A percentile compares a stretch with the other conserved stretches of the same genome.
phyloP scores from a whole-genome alignment of 2,888 invertebrate genomes.

The Candidula unifasciata region DNA sequence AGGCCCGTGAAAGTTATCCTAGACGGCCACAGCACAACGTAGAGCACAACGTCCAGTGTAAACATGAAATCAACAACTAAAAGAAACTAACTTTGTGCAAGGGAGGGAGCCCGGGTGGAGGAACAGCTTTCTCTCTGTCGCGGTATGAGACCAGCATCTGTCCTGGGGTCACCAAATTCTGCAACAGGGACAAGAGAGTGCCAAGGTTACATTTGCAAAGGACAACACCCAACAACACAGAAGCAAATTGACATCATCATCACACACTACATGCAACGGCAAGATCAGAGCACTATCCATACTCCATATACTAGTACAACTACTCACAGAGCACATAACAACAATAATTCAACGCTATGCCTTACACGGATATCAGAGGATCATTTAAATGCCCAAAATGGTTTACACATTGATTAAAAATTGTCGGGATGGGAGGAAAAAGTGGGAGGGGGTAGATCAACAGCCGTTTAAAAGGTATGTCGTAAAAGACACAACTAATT shows the following conservation, averaged over 20 bases:
- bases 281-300: no score
- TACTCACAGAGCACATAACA: no score
- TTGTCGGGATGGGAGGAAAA: no score
- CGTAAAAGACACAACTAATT: no score
- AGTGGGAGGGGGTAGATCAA: no score
- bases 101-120: conserved; percentile 43
- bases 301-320: no score
- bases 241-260: not conserved
- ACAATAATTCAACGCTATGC: no score
- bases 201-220: not conserved
- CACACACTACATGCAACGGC: not conserved
- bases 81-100: conserved; percentile 38
- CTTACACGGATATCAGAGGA: no score
- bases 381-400: no score
- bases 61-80: not conserved
- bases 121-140: conserved; percentile 65
- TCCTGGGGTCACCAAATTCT: conserved; percentile 58
- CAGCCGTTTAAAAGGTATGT: no score
- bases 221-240: not conserved
- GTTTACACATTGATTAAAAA: no score
- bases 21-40: not conserved
- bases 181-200: conserved; percentile 42
- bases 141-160: conserved; percentile 63
- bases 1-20: not conserved
- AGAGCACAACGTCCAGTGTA: not conserved